phyloP scores from a whole-genome alignment of 2,888 invertebrate species.

The Ectemnius continuus region DNA sequence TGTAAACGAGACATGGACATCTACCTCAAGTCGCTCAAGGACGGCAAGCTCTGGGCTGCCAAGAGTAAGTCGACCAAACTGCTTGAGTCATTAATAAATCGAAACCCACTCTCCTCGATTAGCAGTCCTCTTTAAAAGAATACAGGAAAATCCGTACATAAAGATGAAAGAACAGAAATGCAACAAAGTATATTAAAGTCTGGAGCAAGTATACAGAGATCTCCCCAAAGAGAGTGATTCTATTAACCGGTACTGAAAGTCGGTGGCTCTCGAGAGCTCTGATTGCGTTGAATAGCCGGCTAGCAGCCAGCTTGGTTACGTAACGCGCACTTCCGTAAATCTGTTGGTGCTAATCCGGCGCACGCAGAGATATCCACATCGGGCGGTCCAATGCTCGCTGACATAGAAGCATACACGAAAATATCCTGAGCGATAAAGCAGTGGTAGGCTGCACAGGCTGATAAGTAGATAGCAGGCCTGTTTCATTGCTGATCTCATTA shows the following conservation, averaged over 20 bases:
- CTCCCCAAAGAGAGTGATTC: too few relatives aligned
- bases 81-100: neutral
- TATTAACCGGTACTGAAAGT: neutral
- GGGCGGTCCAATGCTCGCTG: neutral
- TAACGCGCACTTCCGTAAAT: constrained; percentile 1
- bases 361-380: too few relatives aligned
- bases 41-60: constrained; percentile 86
- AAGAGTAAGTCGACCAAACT: constrained; percentile 83
- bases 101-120: too few relatives aligned
- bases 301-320: neutral
- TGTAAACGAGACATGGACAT: constrained; percentile 81
- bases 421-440: too few relatives aligned
- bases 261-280: neutral
- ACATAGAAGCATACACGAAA: neutral
- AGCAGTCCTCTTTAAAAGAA: too few relatives aligned
- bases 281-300: neutral
- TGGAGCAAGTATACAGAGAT: too few relatives aligned
- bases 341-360: neutral
- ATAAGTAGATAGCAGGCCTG: too few relatives aligned
- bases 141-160: too few relatives aligned
- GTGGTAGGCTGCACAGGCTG: too few relatives aligned
- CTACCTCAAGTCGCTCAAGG: constrained; percentile 81
- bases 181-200: too few relatives aligned
- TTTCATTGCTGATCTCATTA: too few relatives aligned
- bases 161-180: too few relatives aligned